A percentile compares a stretch with the other conserved stretches of the same genome.
These are phyloP conservation scores for Antigone vipio DNA, from an alignment of 2,113 vertebrate species.

Conservation along the genomic window DNA sequence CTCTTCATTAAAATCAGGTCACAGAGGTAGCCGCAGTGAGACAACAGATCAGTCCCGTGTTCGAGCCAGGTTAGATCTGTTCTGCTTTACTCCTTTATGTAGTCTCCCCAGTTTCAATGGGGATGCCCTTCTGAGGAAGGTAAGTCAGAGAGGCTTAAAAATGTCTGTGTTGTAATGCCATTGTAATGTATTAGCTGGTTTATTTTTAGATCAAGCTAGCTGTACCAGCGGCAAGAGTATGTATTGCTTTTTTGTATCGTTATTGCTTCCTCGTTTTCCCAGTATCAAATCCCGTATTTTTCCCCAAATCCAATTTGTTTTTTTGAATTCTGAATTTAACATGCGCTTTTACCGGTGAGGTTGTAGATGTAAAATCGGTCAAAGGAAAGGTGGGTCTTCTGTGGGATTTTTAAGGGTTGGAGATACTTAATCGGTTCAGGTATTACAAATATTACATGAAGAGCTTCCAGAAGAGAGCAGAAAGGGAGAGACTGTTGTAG, in stretches of 20 bases:
- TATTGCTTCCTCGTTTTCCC: not conserved
- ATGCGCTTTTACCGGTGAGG: not conserved
- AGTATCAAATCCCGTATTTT: not conserved
- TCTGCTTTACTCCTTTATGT: not conserved
- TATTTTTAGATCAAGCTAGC: not conserved
- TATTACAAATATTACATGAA: not conserved
- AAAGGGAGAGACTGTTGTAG: not conserved
- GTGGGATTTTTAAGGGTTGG: not conserved
- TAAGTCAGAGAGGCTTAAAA: not conserved
- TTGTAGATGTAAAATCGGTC: not conserved
- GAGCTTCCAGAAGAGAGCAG: not conserved
- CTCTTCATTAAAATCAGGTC: not conserved
- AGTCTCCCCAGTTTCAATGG: not conserved
- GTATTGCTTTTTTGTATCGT: not conserved
- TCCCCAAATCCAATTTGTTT: not conserved
- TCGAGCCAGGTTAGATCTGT: not conserved
- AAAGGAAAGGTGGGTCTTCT: not conserved
- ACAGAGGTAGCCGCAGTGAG: not conserved
- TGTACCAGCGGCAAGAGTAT: not conserved
- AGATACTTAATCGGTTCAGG: not conserved
- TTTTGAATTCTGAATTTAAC: not conserved
- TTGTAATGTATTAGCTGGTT: not conserved
- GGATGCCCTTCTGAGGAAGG: not conserved
- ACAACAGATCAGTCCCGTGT: not conserved
- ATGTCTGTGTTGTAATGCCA: not conserved